Percentiles rank a stretch among this genome's conserved stretches.
Conservation (phyloP, 2,113 vertebrate genomes). For the Corythaeola cristata region DNA sequence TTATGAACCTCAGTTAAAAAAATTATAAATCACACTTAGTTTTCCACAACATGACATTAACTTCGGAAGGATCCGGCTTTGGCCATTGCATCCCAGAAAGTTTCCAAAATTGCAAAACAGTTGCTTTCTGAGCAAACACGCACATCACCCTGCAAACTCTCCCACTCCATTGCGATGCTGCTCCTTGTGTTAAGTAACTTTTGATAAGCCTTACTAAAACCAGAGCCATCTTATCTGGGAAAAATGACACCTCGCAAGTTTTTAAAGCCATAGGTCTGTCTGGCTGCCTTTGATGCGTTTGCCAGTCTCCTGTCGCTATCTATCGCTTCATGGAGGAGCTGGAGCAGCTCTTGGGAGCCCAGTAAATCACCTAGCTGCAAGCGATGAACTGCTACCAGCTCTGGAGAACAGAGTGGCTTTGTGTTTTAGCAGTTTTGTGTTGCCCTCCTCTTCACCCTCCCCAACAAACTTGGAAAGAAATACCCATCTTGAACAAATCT, state of each 20-base stretch:
- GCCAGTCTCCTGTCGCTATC: neutral
- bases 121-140: neutral
- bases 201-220: constrained; percentile 30
- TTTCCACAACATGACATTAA: neutral
- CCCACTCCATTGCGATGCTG: neutral
- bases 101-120: constrained; percentile 56
- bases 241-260: constrained; percentile 51
- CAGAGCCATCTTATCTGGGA: constrained; percentile 52
- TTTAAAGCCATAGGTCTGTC: neutral
- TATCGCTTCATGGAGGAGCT: neutral
- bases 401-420: neutral
- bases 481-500: neutral
- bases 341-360: neutral
- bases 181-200: neutral
- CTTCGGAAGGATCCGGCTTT: neutral
- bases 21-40: neutral
- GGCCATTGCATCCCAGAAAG: neutral
- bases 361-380: neutral
- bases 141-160: neutral
- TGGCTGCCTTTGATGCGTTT: constrained; percentile 20
- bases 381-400: neutral
- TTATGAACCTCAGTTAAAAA: neutral
- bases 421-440: neutral
- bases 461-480: neutral
- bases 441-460: neutral